phyloP scores from a whole-genome alignment of 2,797 vertebrate species.

The Bufotes viridis region DNA sequence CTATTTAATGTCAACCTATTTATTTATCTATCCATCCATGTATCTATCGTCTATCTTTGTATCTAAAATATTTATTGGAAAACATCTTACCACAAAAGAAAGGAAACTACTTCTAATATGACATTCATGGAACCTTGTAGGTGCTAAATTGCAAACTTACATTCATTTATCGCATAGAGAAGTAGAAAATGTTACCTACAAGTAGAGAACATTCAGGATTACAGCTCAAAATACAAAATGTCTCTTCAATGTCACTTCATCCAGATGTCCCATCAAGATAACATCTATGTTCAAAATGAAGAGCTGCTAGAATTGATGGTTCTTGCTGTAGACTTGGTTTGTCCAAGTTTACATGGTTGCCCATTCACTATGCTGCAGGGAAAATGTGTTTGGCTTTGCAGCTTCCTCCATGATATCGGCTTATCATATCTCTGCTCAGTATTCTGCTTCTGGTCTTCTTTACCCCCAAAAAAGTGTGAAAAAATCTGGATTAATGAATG shows the following conservation, averaged over 20 bases:
- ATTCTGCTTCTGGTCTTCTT: background rate
- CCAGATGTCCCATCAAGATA: no score
- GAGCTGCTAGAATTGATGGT: background rate
- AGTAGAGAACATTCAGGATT: no score
- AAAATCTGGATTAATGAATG: background rate
- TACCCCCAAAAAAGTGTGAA: background rate
- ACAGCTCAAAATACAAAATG: no score
- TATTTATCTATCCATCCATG: background rate
- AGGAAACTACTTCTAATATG: no score
- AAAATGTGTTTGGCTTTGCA: background rate
- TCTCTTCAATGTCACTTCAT: no score
- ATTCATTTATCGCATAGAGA: no score
- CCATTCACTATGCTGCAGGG: background rate
- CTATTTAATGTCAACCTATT: no score
- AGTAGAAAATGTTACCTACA: no score
- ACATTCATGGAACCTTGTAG: no score
- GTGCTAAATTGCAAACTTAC: no score
- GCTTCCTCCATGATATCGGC: background rate
- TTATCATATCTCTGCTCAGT: background rate
- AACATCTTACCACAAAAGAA: no score
- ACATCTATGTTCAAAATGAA: no score
- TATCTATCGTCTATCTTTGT: constrained; percentile 14
- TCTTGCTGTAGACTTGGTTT: background rate
- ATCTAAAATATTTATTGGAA: background rate
- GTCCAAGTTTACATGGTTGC: background rate